phyloP scores from a whole-genome alignment of 2,113 vertebrate species.

The Takifugu flavidus region DNA sequence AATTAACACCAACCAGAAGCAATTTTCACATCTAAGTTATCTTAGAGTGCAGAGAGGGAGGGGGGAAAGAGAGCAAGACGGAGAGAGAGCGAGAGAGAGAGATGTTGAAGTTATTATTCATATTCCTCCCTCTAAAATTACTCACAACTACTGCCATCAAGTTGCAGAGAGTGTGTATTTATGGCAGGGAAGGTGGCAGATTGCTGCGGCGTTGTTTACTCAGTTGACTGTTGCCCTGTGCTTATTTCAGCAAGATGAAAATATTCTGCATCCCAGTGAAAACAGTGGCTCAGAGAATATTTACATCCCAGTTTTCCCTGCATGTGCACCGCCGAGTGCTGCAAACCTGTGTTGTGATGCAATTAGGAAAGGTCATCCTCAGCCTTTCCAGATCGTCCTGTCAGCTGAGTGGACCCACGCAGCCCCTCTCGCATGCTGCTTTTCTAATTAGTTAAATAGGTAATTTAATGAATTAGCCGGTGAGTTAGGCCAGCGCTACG shows the following conservation, averaged over 20 bases:
- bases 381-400: neutral
- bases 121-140: conserved; percentile 68
- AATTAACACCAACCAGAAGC: conserved; percentile 75
- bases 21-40: conserved; percentile 74
- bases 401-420: neutral
- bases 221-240: conserved; percentile 43
- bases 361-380: neutral
- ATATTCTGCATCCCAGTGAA: conserved; percentile 5
- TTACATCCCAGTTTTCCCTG: conserved; percentile 20
- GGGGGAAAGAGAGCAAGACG: no score
- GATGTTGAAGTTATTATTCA: conserved; percentile 69
- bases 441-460: no score
- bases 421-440: no score
- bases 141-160: conserved; percentile 63
- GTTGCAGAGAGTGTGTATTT: conserved; percentile 43
- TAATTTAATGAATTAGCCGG: no score
- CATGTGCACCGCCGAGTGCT: conserved; percentile 16
- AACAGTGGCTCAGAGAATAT: conserved; percentile 25
- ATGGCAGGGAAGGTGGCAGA: conserved; percentile 32
- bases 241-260: conserved; percentile 32
- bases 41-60: conserved; percentile 48
- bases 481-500: no score
- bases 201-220: conserved; percentile 27
- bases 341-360: conserved; percentile 12
- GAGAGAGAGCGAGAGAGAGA: conserved; percentile 23